A percentile compares a stretch with the other conserved stretches of the same genome.
Evolutionary conservation across 2,888 invertebrate species (phyloP).

Genomic region (Girardia tigrina): DNA sequence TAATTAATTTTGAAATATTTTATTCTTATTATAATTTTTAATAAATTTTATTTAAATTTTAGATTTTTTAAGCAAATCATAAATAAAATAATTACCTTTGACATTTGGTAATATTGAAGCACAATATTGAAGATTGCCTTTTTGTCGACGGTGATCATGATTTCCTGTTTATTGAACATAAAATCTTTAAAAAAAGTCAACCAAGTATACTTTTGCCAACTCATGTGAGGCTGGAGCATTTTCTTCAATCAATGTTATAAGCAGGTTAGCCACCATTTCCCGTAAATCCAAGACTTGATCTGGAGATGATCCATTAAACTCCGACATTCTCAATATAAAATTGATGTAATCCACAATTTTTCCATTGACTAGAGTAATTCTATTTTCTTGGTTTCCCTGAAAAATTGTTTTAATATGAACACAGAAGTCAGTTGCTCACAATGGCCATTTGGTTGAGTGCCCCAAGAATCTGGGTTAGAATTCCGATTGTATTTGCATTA

Average conservation of each 20-base stretch:
- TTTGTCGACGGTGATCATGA: slow-evolving; percentile 24
- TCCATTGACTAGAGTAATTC: slow-evolving; percentile 37
- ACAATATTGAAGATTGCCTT: slow-evolving; percentile 18
- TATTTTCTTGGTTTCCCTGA: slow-evolving; percentile 37
- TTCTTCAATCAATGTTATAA: slow-evolving; percentile 37
- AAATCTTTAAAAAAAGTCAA: not conserved
- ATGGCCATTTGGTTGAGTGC: slow-evolving; percentile 37
- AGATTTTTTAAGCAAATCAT: no score
- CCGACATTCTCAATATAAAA: slow-evolving; percentile 35
- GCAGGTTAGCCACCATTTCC: slow-evolving; percentile 30
- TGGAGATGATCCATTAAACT: slow-evolving; percentile 35
- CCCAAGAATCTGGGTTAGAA: slow-evolving; percentile 38
- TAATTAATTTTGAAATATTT: no score
- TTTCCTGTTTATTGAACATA: not conserved
- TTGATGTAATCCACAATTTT: slow-evolving; percentile 38
- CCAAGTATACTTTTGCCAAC: slow-evolving; percentile 26
- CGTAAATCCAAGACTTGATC: slow-evolving; percentile 36
- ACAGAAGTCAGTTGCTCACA: no score
- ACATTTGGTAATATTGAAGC: slow-evolving; percentile 13
- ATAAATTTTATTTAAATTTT: not conserved
- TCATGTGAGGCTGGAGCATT: slow-evolving; percentile 26
- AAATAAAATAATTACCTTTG: slow-evolving; percentile 27
- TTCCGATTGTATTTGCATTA: slow-evolving; percentile 27
- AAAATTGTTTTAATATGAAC: no score
- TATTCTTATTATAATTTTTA: not conserved